phyloP scores from a whole-genome alignment of 2,888 invertebrate genomes.

The Heliconius ethilla region DNA sequence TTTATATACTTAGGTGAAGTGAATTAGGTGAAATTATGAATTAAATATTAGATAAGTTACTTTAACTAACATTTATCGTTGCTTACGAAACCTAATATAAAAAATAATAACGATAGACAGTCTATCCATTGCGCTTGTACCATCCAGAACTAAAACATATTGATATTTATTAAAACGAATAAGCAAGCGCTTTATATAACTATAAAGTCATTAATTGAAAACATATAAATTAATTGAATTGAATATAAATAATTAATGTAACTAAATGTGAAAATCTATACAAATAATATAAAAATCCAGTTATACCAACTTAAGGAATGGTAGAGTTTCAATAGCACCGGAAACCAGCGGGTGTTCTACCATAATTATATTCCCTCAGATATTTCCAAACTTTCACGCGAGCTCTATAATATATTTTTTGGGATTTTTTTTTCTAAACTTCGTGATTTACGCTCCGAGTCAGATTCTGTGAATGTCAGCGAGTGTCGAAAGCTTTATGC shows the following conservation, averaged over 20 bases:
- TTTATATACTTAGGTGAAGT: too few relatives aligned
- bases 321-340: conserved; percentile 66
- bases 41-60: too few relatives aligned
- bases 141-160: not conserved
- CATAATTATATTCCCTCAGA: conserved; percentile 80
- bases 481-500: conserved; percentile 78
- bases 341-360: conserved; percentile 79
- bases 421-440: conserved; percentile 71
- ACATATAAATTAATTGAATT: too few relatives aligned
- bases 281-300: conserved; percentile 40
- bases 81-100: not conserved
- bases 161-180: too few relatives aligned
- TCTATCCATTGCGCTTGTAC: not conserved
- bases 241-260: not conserved
- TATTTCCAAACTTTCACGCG: conserved; percentile 80
- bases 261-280: not conserved
- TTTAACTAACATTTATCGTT: not conserved
- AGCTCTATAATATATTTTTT: conserved; percentile 72
- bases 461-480: conserved; percentile 69
- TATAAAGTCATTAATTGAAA: too few relatives aligned
- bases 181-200: too few relatives aligned
- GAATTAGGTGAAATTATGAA: too few relatives aligned
- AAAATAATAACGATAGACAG: not conserved
- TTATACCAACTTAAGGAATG: conserved; percentile 49
- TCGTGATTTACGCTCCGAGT: conserved; percentile 76